Evolutionary conservation across 2,888 invertebrate genomes (phyloP), one percentile per base, ranked within the genome.

Genomic region (Heterodera filipjevi): DNA sequence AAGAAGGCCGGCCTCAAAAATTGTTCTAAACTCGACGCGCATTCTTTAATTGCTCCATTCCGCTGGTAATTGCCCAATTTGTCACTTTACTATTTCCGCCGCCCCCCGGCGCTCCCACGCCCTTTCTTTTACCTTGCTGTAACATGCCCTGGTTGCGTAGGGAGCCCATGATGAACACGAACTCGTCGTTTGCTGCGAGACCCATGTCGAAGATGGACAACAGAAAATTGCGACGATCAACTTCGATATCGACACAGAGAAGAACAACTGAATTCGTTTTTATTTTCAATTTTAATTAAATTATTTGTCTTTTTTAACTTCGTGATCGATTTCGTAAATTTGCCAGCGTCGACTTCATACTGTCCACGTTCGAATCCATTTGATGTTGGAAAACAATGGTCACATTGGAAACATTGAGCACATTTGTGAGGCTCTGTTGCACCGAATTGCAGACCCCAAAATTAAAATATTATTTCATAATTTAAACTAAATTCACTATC

Each of bases 161-260:
- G 16, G 81, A 79, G 32, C 84, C 70, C 46, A 82, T n/a, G 27
- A 86, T 79, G 76, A 83, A 84, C n/a, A 86, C 84, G 70, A 82
- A 86, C 64, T 86, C 86, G 39, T 82, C 78, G 27, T 71, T 81
- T 30, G 64, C 78, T 10, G 74, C 30, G 83, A 86, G 84, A 27
- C 81, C 80, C 30, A 80, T 77, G 35, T 73, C 73, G 33, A 64
- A 33, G 35, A 73, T 73, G 49, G 72, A 72, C 66, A 78, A 35
- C n/a, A 78, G 68, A 73, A 78, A 78, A 32, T 73, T 39, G 32
- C 78, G 71, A 66, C 73, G 59, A 35, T 49, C 70, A 22, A 64
- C 68, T 46, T 33, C 75, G n/a, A 39, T 39, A 44, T 78, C 78
- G 49, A 78, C 68, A 68, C 70, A 74, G 39, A 33, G 33, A 14